A percentile compares a stretch with the other conserved stretches of the same genome.
These are phyloP conservation scores for Kryptolebias ocellatus DNA, from an alignment of 2,797 vertebrate species.

Conservation along the genomic window DNA sequence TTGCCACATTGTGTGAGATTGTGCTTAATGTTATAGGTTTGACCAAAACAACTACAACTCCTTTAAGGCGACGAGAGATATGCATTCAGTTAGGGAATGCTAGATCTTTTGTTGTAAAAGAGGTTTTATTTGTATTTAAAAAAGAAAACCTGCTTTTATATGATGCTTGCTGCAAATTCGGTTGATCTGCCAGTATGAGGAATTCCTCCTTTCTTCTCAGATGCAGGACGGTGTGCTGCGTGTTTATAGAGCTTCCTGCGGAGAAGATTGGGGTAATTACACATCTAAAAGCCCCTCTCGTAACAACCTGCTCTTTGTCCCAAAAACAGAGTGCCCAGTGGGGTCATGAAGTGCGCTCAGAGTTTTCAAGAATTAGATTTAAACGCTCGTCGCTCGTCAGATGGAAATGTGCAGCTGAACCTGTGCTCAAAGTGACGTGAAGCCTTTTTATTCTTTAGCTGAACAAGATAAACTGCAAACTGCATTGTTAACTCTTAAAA, in stretches of 20 bases:
- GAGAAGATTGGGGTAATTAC: conserved; percentile 69
- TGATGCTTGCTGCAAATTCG: conserved; percentile 19
- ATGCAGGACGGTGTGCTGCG: conserved; percentile 42
- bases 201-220: conserved; percentile 37
- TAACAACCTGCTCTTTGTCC: conserved; percentile 65
- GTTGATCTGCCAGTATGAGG: conserved; percentile 32
- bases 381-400: conserved; percentile 12
- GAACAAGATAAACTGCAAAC: too few species aligned
- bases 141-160: conserved; percentile 6
- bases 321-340: conserved; percentile 30
- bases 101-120: background rate
- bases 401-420: conserved; percentile 10
- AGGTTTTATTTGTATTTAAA: conserved; percentile 1
- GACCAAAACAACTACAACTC: too few species aligned
- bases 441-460: background rate
- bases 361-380: conserved; percentile 32
- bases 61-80: too few species aligned
- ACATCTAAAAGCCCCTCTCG: conserved; percentile 56
- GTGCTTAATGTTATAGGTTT: too few species aligned
- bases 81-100: too few species aligned
- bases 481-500: too few species aligned
- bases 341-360: conserved; percentile 43
- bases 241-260: conserved; percentile 66
- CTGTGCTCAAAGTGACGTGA: background rate
- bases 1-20: too few species aligned